Evolutionary conservation across 2,888 invertebrate genomes (phyloP).

Genomic region (Pachymerium ferrugineum): DNA sequence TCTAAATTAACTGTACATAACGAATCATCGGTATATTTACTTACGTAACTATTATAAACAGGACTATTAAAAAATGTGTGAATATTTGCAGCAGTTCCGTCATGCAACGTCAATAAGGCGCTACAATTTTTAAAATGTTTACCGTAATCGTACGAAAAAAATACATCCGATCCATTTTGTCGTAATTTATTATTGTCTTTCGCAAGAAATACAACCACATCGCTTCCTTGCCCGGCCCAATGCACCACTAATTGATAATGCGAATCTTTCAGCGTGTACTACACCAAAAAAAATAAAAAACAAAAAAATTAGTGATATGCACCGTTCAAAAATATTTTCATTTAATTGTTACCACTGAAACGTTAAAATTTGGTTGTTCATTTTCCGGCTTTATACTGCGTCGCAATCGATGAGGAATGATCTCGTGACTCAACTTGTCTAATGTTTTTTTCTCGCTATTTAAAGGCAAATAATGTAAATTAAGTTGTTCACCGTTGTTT

Average conservation of each 20-base stretch:
- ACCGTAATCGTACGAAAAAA: slow-evolving; percentile 82
- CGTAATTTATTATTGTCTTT: slow-evolving; percentile 52
- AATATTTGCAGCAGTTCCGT: slow-evolving; percentile 61
- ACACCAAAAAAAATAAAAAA: slow-evolving; percentile 43
- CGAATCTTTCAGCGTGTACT: slow-evolving; percentile 75
- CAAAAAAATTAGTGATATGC: neutral
- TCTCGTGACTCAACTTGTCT: neutral
- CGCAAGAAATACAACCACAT: slow-evolving; percentile 80
- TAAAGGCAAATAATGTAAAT: no score
- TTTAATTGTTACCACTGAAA: neutral
- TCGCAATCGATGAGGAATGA: neutral
- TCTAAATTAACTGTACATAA: slow-evolving; percentile 33
- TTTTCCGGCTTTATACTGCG: neutral
- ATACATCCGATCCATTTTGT: slow-evolving; percentile 59
- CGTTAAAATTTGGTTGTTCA: neutral
- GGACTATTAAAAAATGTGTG: slow-evolving; percentile 82
- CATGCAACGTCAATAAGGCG: slow-evolving; percentile 57
- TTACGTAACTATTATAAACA: slow-evolving; percentile 69
- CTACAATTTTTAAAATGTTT: slow-evolving; percentile 70
- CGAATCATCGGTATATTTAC: slow-evolving; percentile 46
- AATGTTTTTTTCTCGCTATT: no score
- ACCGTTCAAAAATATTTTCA: neutral
- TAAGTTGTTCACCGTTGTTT: no score
- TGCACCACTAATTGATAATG: slow-evolving; percentile 86
- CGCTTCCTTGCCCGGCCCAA: slow-evolving; percentile 83